Conservation (phyloP, 2,113 vertebrate genomes). For the Rhizomys pruinosus region DNA sequence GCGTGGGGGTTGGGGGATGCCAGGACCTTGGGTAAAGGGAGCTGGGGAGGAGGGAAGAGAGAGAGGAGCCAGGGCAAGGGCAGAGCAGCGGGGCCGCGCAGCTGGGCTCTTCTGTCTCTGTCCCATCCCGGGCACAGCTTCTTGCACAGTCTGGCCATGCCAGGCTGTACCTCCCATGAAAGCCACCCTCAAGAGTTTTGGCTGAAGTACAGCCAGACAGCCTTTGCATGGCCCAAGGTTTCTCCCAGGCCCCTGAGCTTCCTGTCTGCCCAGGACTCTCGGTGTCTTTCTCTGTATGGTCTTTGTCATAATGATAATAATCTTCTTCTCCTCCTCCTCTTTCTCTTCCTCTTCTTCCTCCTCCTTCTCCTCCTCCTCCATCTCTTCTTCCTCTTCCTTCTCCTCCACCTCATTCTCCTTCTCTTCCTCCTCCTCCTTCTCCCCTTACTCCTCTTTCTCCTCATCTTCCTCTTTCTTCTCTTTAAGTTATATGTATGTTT, state of each 20-base stretch:
- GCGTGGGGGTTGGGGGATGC: conserved; percentile 1
- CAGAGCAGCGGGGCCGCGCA: not conserved
- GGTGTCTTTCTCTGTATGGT: not conserved
- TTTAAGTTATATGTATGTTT: too few species aligned
- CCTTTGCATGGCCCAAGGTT: not conserved
- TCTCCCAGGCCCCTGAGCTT: not conserved
- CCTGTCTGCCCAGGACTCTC: too few species aligned
- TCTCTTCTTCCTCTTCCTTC: too few species aligned
- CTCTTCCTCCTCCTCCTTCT: too few species aligned
- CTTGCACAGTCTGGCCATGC: not conserved
- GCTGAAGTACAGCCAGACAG: not conserved
- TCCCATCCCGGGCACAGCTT: not conserved
- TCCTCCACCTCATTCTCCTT: too few species aligned
- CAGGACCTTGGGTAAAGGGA: conserved; percentile 67
- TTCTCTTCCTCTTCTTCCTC: too few species aligned
- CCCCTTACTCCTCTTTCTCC: too few species aligned
- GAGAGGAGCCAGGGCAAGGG: not conserved
- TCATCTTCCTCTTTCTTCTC: too few species aligned
- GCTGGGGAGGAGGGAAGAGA: not conserved
- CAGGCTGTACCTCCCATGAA: not conserved
- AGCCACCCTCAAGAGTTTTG: not conserved
- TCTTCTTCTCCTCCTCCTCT: not conserved
- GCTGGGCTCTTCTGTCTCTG: not conserved
- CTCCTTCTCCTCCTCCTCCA: too few species aligned
- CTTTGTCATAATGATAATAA: too few species aligned